Base-by-base conservation (phyloP, 1,140 invertebrate species). In the Pseudoatta argentina region DNA sequence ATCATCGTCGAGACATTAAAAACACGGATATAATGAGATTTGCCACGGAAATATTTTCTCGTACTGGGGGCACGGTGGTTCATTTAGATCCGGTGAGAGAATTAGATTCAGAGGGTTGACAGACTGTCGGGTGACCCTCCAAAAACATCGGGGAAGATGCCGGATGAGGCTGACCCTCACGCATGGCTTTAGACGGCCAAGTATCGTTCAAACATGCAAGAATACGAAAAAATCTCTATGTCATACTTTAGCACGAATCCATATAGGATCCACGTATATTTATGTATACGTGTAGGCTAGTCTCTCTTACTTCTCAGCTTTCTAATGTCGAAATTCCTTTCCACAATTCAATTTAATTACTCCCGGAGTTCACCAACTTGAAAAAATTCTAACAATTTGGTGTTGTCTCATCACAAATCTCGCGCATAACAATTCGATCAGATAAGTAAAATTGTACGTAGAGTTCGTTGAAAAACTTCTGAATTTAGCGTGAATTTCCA, bases 21-120 rank as follows among this genome's bases (percentile, higher is more conserved):
- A 93, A 93, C 89, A 85, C 85, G 89, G 88, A 85, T 92, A 90
- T 94, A 94, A 94, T 92, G 91, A 93, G 93, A 94, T 94, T 93
- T 93, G 92, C 93, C 91, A 87, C 89, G 88, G 87, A 93, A 93
- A 92, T 92, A 93, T 91, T 93, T 91, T 73, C 88, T 87, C 51
- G 57, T 59, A 39, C 71, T 44, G 24, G 6, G 1, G 21, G 14
- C 14, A 12, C n/a, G 2, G 14, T 6, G 34, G 21, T 57, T 55
- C 78, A 30, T 71, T 72, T 72, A 59, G 16, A 24, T 2, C 21
- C 24, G 18, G 8, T 8, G 5, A 57, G 16, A 81, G 21, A 81
- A 55, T 55, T 30, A 57, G 78, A 44, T 44, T 21, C 48, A 21
- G 30, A 81, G 66, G 66, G 59, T 21, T 14, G 21, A 66, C 71